phyloP scores from a whole-genome alignment of 2,113 vertebrate species.

The Pionites leucogaster region DNA sequence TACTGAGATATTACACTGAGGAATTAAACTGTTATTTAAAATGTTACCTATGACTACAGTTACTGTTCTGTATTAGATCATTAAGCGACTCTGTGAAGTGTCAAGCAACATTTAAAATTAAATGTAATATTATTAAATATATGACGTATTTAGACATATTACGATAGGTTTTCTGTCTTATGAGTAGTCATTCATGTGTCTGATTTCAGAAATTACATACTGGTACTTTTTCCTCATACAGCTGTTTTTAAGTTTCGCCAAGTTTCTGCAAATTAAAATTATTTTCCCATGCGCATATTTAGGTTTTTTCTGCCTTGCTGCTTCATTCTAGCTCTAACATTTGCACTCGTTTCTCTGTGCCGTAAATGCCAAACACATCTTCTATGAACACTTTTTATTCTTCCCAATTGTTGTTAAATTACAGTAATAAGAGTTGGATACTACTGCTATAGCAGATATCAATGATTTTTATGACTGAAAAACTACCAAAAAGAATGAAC shows the following conservation, averaged over 20 bases:
- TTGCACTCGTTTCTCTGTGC: background rate
- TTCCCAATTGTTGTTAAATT: background rate
- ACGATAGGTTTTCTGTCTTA: background rate
- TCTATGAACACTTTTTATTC: background rate
- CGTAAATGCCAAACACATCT: background rate
- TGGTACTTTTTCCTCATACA: background rate
- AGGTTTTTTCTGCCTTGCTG: background rate
- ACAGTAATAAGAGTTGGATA: background rate
- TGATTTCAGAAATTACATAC: background rate
- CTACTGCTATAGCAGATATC: background rate
- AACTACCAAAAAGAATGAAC: background rate
- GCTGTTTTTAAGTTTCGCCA: background rate
- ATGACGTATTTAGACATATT: background rate
- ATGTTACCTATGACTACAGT: background rate
- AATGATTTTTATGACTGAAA: background rate
- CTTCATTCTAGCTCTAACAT: background rate
- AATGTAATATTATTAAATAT: background rate
- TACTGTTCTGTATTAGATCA: background rate
- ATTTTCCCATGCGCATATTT: background rate
- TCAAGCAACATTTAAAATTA: background rate
- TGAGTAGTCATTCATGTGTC: background rate
- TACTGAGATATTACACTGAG: background rate
- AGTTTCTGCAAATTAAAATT: background rate
- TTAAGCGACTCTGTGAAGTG: background rate
- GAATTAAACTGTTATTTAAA: background rate